A percentile compares a stretch with the other conserved stretches of the same genome.
phyloP scores from a whole-genome alignment of 35 echinoderm and acorn worm species.

The Apostichopus californicus region DNA sequence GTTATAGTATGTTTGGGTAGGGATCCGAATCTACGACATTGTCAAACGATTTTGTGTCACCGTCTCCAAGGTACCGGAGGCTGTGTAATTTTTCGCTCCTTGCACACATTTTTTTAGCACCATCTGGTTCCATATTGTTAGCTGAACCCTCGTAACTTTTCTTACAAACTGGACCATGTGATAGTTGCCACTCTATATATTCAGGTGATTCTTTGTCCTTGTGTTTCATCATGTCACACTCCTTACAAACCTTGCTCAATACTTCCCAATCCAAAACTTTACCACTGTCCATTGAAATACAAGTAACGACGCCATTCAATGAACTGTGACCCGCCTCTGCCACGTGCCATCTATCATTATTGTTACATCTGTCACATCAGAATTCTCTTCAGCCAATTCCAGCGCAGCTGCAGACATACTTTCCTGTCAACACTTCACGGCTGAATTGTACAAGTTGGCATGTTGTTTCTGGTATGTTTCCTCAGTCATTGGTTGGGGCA shows the following conservation, averaged over 20 bases:
- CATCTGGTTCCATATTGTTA: conserved; percentile 18
- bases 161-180: conserved; percentile 2
- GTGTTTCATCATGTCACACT: neutral
- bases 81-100: too few relatives aligned
- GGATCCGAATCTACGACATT: too few relatives aligned
- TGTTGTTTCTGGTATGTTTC: conserved; percentile 18
- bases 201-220: neutral
- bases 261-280: neutral
- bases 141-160: conserved; percentile 20
- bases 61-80: too few relatives aligned
- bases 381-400: too few relatives aligned
- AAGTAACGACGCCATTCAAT: conserved; percentile 25
- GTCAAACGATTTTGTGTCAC: too few relatives aligned
- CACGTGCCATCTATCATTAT: too few relatives aligned
- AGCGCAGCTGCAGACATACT: conserved; percentile 1
- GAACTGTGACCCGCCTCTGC: neutral
- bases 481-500: neutral
- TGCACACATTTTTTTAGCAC: neutral
- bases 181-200: neutral
- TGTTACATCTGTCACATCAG: too few relatives aligned
- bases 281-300: conserved; percentile 37
- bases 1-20: too few relatives aligned
- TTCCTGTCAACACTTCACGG: neutral
- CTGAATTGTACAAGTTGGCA: neutral
- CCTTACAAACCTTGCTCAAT: conserved; percentile 3